Evolutionary conservation across 92 coral and sea anemone genomes (phyloP).

Genomic region (Parazoanthus atlanticus): DNA sequence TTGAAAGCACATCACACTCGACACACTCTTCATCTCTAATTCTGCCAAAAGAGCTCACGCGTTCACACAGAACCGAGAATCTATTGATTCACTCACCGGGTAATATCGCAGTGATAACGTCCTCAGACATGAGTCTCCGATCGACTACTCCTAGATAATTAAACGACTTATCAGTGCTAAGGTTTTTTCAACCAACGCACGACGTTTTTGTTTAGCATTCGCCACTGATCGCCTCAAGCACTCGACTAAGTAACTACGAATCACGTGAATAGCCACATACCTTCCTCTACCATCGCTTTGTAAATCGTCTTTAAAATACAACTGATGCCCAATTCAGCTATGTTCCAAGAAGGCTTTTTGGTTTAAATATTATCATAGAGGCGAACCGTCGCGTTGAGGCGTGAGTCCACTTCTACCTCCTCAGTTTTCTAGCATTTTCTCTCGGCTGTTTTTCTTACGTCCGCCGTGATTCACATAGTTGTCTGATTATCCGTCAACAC

Average conservation of each 20-base stretch:
- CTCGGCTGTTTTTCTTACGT: not conserved
- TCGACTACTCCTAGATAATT: not conserved
- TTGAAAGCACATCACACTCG: not conserved
- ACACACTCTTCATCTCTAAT: not conserved
- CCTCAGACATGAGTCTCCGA: not conserved
- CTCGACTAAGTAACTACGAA: not conserved
- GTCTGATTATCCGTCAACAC: not conserved
- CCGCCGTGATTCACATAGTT: not conserved
- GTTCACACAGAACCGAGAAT: not conserved
- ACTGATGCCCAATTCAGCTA: not conserved
- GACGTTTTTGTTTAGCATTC: not conserved
- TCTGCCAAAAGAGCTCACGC: not conserved
- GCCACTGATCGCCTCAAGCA: not conserved
- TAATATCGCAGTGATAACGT: constrained; percentile 6
- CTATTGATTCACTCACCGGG: not conserved
- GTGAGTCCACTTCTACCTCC: not conserved
- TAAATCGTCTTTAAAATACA: not conserved
- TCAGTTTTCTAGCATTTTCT: not conserved
- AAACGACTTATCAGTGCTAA: not conserved
- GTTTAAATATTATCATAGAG: no score
- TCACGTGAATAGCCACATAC: not conserved
- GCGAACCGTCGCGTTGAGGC: not conserved
- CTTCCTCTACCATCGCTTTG: not conserved
- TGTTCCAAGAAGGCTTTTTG: not conserved
- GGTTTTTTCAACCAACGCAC: constrained; percentile 8